Evolutionary conservation across 2,113 vertebrate species (phyloP), one percentile per base, ranked within the genome.

Genomic region (Condylura cristata): DNA sequence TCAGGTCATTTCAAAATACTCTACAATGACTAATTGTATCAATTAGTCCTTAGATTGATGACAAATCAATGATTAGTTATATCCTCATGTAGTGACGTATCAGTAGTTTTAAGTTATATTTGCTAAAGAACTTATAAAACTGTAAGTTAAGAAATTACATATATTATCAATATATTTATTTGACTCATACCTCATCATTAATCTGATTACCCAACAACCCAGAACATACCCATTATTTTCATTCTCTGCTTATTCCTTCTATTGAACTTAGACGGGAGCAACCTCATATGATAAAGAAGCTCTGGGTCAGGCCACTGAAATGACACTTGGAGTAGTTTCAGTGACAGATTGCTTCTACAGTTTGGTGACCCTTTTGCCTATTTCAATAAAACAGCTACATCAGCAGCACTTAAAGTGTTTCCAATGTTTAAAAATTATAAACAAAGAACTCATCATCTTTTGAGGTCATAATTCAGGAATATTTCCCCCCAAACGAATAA

Each of bases 381-480:
- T 71, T 87, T 94, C n/a, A 80, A 34, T 68, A 71, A 71, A 34
- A 46, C 58, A 76, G 53, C n/a, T 34, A 10, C 37, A 37, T 53
- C 51, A 75, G 34, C 56, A 87, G 13, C 70, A 88, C 30, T 82
- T 84, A 84, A 84, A 37, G 48, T 53, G 80, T 90, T 92, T 82
- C 24, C 70, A 68, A 56, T 56, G 5, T 80, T 82, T 76, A 51
- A 93, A 76, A 94, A 74, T 71, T 75, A 44, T 37, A 48, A 75
- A 24, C 16, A 44, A 85, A 76, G 12, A 83, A 89, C 66, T 3
- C 30, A 72, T n/a, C 63, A 82, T 53, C n/a, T 65, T 80, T 58
- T 24, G 44, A 83, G 18, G 12, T 81, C 71, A 72, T 86, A 63
- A 68, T 56, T 56, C 7, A 22, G 17, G 53, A 66, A 79, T 80